Conservation (phyloP, 2,888 invertebrate species). For the Lamellibrachia columna region DNA sequence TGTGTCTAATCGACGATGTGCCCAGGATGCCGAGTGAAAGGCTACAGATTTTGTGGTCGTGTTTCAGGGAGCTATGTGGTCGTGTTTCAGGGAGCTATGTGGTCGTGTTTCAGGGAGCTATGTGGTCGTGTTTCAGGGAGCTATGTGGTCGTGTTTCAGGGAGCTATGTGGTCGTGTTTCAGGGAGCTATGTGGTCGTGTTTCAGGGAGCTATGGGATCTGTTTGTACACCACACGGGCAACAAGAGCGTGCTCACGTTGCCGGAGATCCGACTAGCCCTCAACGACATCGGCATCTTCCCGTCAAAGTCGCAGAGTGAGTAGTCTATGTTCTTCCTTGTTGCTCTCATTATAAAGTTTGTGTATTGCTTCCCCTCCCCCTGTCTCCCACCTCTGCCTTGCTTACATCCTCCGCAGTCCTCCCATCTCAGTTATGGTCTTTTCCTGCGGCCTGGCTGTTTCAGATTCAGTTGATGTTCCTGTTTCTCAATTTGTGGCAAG, state of each 20-base stretch:
- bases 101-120: too few species aligned
- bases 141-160: background rate
- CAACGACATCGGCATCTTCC: constrained; percentile 38
- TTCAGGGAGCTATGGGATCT: constrained; percentile 32
- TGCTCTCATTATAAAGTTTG: background rate
- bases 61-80: constrained; percentile 34
- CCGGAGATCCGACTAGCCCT: constrained; percentile 35
- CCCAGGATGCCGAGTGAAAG: background rate
- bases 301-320: constrained; percentile 42
- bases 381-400: too few species aligned
- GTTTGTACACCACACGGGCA: constrained; percentile 32
- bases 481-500: too few species aligned
- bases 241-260: constrained; percentile 34
- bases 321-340: background rate
- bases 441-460: too few species aligned
- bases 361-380: too few species aligned
- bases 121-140: too few species aligned
- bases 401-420: too few species aligned
- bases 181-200: too few species aligned
- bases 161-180: constrained; percentile 20
- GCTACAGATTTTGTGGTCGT: constrained; percentile 1
- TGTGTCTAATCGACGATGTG: background rate
- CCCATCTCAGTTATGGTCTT: too few species aligned
- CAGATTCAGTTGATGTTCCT: too few species aligned
- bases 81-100: too few species aligned